Evolutionary conservation across 2,797 vertebrate genomes (phyloP).

Genomic region (Okamejei kenojei): DNA sequence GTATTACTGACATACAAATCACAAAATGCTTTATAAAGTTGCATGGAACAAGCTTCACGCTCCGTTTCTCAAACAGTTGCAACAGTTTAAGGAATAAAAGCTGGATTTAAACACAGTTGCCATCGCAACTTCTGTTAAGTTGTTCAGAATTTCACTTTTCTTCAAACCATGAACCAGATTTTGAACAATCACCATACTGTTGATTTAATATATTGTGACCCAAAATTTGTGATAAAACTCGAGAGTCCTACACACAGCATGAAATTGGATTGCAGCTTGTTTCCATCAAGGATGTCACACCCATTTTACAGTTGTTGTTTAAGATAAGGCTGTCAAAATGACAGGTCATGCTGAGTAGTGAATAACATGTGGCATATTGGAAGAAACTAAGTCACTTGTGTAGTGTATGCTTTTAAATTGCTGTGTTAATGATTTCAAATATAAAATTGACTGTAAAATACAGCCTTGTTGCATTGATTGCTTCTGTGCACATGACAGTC

Average conservation of each 20-base stretch:
- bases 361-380: not conserved
- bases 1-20: slow-evolving; percentile 3
- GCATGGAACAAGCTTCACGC: not conserved
- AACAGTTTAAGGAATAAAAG: not conserved
- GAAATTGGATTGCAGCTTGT: not conserved
- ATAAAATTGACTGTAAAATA: too few relatives aligned
- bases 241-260: not conserved
- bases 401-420: too few relatives aligned
- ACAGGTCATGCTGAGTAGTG: not conserved
- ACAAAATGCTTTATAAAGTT: not conserved
- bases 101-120: not conserved
- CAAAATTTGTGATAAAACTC: not conserved
- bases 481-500: too few relatives aligned
- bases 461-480: too few relatives aligned
- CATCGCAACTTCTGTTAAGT: not conserved
- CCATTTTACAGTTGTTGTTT: not conserved
- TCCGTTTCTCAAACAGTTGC: not conserved
- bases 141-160: not conserved
- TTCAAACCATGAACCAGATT: not conserved
- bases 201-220: not conserved
- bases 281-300: not conserved
- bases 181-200: not conserved
- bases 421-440: too few relatives aligned
- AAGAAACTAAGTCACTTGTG: not conserved
- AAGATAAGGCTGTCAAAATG: not conserved